Base-by-base conservation (phyloP, 2,113 vertebrate species). In the Pao palembangensis region DNA sequence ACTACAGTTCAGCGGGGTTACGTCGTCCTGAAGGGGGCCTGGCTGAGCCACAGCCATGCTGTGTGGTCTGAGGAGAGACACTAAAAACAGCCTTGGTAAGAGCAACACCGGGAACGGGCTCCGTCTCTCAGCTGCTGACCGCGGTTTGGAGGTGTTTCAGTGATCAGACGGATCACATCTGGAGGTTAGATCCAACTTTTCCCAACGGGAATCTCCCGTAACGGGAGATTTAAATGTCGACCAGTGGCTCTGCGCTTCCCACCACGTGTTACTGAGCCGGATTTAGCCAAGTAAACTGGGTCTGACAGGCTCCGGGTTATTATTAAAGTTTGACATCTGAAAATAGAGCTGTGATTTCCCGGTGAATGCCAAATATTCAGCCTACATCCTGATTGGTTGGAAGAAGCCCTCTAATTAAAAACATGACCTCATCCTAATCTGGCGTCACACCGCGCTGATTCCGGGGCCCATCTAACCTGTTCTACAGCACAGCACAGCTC, bases 1-100 rank as follows among this genome's bases (percentile, higher is more conserved):
- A 61, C 55, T 64, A 49, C 28, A 75, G 64, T 68, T 55, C 61
- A 57, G 66, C 65, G 70, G 64, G 75, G 81, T 70, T 55, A 61
- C 71, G 70, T 75, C 59, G 69, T 75, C 59, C 63, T n/a, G 31
- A 51, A 65, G 59, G 74, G 56, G 64, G 72, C 85, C 56, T 71
- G 57, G 75, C 76, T 55, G 55, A 66, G 55, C 67, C 73, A 38
- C 78, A 80, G 78, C 71, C 82, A 91, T 91, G 90, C 84, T 91
- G 78, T 91, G 90, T 82, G 90, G 90, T 81, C 87, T 91, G 64
- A 85, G 88, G 82, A 89, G 80, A 81, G 90, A 91, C 78, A 64
- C 72, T 72, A 89, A 87, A 76, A 89, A 75, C 83, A 81, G 84
- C 78, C 80, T 75, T 46, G 90, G 90, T 91, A 87, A 91, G 90